Evolutionary conservation across 2,113 vertebrate species (phyloP), one percentile per base, ranked within the genome.

Genomic region (Bambusicola thoracicus): DNA sequence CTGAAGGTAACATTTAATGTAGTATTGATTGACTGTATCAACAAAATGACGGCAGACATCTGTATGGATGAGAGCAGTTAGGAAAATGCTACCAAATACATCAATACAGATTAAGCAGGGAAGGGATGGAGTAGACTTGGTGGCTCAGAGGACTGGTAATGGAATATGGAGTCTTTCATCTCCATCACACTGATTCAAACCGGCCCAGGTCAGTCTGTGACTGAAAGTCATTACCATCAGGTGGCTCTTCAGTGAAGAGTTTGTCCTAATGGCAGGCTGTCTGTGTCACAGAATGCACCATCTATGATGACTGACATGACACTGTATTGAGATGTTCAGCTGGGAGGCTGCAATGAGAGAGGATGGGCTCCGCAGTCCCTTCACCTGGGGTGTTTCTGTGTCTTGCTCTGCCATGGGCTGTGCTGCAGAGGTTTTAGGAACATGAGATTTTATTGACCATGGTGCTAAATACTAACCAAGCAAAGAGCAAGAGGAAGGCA

Each of bases 1-100:
- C 86, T 85, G 84, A 94, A 96, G 80, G 90, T 85, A 96, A 91
- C 88, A 75, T 95, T 97, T 96, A 97, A 97, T 95, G 96, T 62
- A 94, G 87, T 95, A 97, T 96, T 96, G 96, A 97, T 90, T 94
- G 92, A 93, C 82, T 55, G 0, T 77, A 93, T 90, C 92, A 96
- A 95, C 87, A 89, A 93, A 96, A 89, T 90, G 89, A 96, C 1
- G 3, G 69, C 93, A 87, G 95, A 91, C 89, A 92, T 94, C 91
- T 92, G 34, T 97, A 96, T 90, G 89, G 87, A 96, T 94, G 92
- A 93, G 3, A 43, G 95, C 73, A 96, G 94, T 93, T 92, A 95
- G 92, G 83, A 92, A 95, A 97, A 95, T 40, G 75, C 85, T 96
- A 96, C 92, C 62, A 77, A 84, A 17, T 87, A 87, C 87, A 96